Conservation (phyloP, 2,888 invertebrate genomes). For the Cephus nigrinus region DNA sequence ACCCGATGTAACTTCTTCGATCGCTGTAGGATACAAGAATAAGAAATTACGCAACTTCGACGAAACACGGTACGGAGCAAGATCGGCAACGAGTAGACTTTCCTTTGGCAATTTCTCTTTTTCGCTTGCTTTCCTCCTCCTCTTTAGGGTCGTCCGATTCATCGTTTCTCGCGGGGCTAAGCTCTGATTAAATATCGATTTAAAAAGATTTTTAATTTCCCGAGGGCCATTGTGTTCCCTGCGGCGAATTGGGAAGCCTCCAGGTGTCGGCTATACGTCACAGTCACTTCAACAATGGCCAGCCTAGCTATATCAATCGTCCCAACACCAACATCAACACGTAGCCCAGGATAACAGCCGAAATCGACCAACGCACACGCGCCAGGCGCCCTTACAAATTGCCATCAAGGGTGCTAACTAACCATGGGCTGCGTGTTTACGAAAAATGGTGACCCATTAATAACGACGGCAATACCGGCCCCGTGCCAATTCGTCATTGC, state of each 20-base stretch:
- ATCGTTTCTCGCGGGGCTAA: background rate
- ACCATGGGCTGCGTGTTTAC: constrained; percentile 28
- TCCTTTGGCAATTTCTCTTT: background rate
- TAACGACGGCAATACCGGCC: constrained; percentile 8
- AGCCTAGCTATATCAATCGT: constrained; percentile 27
- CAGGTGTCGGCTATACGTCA: constrained; percentile 43
- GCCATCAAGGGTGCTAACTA: constrained; percentile 40
- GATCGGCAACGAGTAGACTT: background rate
- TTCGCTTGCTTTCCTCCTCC: background rate
- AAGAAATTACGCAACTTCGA: background rate
- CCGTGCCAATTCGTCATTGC: background rate
- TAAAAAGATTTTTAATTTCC: constrained; percentile 29
- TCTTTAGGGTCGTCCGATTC: background rate
- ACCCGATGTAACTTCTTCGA: too few species aligned
- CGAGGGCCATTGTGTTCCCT: constrained; percentile 20
- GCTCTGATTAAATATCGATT: constrained; percentile 28
- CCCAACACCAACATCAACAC: constrained; percentile 15
- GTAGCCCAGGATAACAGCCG: too few species aligned
- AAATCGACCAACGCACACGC: too few species aligned
- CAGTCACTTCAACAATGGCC: constrained; percentile 28
- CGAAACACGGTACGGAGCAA: background rate
- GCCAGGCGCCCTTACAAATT: constrained; percentile 34
- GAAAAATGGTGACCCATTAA: constrained; percentile 14
- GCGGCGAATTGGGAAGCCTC: constrained; percentile 22
- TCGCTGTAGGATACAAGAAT: too few species aligned